Conservation (phyloP, 2,888 invertebrate genomes). For the Mythimna albipuncta region DNA sequence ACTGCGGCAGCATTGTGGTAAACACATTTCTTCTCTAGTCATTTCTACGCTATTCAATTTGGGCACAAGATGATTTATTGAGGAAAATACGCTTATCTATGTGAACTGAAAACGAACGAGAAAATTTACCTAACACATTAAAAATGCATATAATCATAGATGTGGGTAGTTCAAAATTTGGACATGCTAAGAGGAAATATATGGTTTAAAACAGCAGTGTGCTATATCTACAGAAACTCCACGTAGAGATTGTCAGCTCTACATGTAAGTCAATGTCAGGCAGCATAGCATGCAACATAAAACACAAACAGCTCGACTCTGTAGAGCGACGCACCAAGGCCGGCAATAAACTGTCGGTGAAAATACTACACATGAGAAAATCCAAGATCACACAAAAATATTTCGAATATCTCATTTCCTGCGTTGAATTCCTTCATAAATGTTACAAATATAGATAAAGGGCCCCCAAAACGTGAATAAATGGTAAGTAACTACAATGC, state of each 20-base stretch:
- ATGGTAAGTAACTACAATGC: not conserved
- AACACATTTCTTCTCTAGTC: not conserved
- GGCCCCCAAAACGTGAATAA: not conserved
- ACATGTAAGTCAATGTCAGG: slow-evolving; percentile 66
- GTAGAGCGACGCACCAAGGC: slow-evolving; percentile 60
- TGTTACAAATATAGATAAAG: not conserved
- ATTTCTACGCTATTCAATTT: not conserved
- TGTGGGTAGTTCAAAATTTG: slow-evolving; percentile 1
- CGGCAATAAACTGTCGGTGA: slow-evolving; percentile 55
- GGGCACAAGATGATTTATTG: not conserved
- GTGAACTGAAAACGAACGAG: not conserved
- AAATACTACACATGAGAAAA: slow-evolving; percentile 54
- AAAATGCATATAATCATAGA: slow-evolving; percentile 5
- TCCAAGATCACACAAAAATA: slow-evolving; percentile 36
- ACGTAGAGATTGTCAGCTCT: slow-evolving; percentile 30
- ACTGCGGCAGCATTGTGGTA: slow-evolving; percentile 12
- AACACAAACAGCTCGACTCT: slow-evolving; percentile 59
- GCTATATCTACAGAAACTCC: slow-evolving; percentile 7
- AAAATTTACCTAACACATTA: not conserved
- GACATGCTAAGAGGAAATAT: not conserved
- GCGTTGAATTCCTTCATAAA: slow-evolving; percentile 4
- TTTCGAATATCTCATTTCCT: slow-evolving; percentile 38
- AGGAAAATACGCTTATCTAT: not conserved
- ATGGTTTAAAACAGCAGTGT: slow-evolving; percentile 20
- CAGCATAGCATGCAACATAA: slow-evolving; percentile 59